Conservation (phyloP, 2,888 invertebrate species). For the Drosophila prostipennis region DNA sequence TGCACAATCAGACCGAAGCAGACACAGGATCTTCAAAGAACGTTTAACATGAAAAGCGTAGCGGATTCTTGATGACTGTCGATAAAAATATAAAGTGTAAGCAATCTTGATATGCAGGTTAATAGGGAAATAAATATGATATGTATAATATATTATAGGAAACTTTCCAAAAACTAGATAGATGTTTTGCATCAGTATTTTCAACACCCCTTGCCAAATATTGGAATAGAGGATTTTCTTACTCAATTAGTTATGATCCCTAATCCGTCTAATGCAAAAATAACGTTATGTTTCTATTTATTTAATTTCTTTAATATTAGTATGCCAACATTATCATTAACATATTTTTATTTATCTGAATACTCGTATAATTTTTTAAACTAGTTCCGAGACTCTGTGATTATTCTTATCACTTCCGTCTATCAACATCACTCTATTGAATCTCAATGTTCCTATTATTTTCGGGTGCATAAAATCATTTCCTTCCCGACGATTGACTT, state of each 20-base stretch:
- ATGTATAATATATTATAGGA: neutral
- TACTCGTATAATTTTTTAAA: too few relatives aligned
- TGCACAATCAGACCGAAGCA: constrained; percentile 46
- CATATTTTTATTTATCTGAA: too few relatives aligned
- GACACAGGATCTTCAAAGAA: constrained; percentile 37
- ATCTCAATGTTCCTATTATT: neutral
- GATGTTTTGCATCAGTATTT: too few relatives aligned
- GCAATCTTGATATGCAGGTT: constrained; percentile 8
- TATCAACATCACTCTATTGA: neutral
- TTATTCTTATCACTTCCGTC: neutral
- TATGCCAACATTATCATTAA: too few relatives aligned
- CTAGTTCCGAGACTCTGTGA: too few relatives aligned
- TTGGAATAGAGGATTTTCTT: too few relatives aligned
- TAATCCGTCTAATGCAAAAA: too few relatives aligned
- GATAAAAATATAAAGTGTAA: neutral
- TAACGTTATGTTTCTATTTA: too few relatives aligned
- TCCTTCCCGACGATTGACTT: constrained; percentile 29
- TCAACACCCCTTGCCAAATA: too few relatives aligned
- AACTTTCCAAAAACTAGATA: neutral
- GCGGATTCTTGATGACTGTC: constrained; percentile 16
- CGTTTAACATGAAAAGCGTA: constrained; percentile 9
- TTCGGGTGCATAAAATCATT: constrained; percentile 10
- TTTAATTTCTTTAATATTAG: too few relatives aligned
- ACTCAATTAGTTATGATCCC: too few relatives aligned
- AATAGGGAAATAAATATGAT: neutral